Conservation (phyloP, 1,140 invertebrate species). For the Drosophila tani region DNA sequence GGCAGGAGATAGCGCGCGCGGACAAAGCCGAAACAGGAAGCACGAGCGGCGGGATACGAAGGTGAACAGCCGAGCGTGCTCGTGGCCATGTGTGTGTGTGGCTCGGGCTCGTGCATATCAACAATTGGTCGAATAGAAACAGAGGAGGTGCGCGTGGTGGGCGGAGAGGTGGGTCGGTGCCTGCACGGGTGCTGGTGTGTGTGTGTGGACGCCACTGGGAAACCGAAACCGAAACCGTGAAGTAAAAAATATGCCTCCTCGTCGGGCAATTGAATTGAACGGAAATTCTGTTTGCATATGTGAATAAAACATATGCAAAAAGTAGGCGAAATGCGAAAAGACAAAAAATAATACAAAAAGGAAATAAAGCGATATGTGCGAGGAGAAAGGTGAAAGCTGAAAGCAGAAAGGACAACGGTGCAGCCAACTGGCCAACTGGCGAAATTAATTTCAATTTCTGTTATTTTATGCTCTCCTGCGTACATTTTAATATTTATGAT, state of each 20-base stretch:
- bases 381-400: neutral
- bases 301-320: constrained; percentile 76
- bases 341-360: constrained; percentile 8
- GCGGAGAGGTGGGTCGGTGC: constrained; percentile 13
- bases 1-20: constrained; percentile 26
- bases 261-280: constrained; percentile 74
- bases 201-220: constrained; percentile 43
- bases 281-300: constrained; percentile 81
- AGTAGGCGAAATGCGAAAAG: constrained; percentile 30
- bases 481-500: constrained; percentile 43
- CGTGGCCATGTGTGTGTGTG: constrained; percentile 1
- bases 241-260: constrained; percentile 48
- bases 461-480: constrained; percentile 1
- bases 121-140: constrained; percentile 81
- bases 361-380: neutral
- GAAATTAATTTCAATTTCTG: constrained; percentile 48
- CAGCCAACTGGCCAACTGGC: constrained; percentile 6
- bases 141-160: neutral
- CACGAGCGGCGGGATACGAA: constrained; percentile 32
- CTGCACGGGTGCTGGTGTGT: constrained; percentile 2
- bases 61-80: constrained; percentile 12
- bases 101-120: constrained; percentile 71
- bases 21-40: constrained; percentile 54
- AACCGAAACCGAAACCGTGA: constrained; percentile 26
- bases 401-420: constrained; percentile 1